A percentile compares a stretch with the other conserved stretches of the same genome.
phyloP scores from a whole-genome alignment of 1,140 invertebrate species.

The Polypedilum pembai region DNA sequence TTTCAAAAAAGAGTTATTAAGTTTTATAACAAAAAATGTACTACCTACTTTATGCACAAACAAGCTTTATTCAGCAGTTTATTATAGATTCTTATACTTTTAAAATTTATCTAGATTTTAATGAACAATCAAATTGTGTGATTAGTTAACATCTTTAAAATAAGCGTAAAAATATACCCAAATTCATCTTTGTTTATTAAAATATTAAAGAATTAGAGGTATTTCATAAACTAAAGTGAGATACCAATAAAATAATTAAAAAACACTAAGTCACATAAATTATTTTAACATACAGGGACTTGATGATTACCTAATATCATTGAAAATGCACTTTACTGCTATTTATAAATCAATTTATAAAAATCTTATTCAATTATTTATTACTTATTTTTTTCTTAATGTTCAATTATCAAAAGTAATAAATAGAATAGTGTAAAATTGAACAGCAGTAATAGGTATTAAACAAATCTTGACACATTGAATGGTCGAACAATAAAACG shows the following conservation, averaged over 20 bases:
- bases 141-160: slow-evolving; percentile 3
- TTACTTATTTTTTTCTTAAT: too few relatives aligned
- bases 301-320: not conserved
- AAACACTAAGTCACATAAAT: not conserved
- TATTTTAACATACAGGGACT: not conserved
- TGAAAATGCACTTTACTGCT: too few relatives aligned
- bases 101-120: not conserved
- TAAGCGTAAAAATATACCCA: not conserved
- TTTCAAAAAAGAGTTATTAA: not conserved
- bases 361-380: too few relatives aligned
- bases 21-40: not conserved
- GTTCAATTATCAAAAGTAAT: too few relatives aligned
- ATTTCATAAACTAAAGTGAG: not conserved
- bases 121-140: slow-evolving; percentile 3
- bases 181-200: too few relatives aligned
- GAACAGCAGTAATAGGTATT: too few relatives aligned
- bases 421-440: too few relatives aligned
- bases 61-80: not conserved
- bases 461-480: too few relatives aligned
- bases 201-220: not conserved
- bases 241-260: not conserved
- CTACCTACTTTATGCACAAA: slow-evolving; percentile 6
- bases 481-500: too few relatives aligned
- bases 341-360: too few relatives aligned
- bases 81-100: not conserved